Evolutionary conservation across 2,888 invertebrate species (phyloP).

Genomic region (Brachypterus glaber): DNA sequence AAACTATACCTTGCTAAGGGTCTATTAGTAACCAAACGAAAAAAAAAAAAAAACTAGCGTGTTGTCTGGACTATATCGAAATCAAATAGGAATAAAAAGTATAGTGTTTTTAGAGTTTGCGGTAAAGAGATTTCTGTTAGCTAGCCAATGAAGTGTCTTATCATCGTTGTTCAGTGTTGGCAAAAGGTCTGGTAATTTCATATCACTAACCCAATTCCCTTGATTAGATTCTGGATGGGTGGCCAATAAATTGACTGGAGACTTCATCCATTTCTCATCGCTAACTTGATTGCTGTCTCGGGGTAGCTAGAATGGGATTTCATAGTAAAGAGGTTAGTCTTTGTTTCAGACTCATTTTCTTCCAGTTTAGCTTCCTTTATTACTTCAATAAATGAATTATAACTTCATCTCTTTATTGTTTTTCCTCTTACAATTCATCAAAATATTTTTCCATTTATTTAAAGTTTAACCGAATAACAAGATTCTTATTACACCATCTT

Average conservation of each 20-base stretch:
- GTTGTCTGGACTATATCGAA: no score
- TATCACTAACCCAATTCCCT: conserved; percentile 42
- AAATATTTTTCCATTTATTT: no score
- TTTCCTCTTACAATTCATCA: no score
- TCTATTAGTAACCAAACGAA: no score
- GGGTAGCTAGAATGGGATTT: conserved; percentile 35
- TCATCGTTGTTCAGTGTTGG: conserved; percentile 39
- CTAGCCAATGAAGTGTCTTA: conserved; percentile 38
- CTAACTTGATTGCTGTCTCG: conserved; percentile 39
- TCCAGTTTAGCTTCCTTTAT: conserved; percentile 18
- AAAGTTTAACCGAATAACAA: no score
- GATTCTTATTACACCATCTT: no score
- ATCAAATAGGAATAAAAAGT: conserved; percentile 26
- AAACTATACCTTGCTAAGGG: no score
- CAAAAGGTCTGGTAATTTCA: conserved; percentile 36
- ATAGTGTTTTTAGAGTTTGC: conserved; percentile 26
- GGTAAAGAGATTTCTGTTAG: conserved; percentile 36
- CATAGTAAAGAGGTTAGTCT: conserved; percentile 33
- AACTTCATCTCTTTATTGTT: conserved; percentile 3
- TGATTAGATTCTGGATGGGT: conserved; percentile 42
- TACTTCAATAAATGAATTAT: conserved; percentile 6
- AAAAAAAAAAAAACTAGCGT: no score
- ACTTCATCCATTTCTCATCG: conserved; percentile 40
- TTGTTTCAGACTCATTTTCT: conserved; percentile 28
- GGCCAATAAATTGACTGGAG: conserved; percentile 42